Evolutionary conservation across 2,113 vertebrate species (phyloP).

Genomic region (Bothrops jararaca): DNA sequence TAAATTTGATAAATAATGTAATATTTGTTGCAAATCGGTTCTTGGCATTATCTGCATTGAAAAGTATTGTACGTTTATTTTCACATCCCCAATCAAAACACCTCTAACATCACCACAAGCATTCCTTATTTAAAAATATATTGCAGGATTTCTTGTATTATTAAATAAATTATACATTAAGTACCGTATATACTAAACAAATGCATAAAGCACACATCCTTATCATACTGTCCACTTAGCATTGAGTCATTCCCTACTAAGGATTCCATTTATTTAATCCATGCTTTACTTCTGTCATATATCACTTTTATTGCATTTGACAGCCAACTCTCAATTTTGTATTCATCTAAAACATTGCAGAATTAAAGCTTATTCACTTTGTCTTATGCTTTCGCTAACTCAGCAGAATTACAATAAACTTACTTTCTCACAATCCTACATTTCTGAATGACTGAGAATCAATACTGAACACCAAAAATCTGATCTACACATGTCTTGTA

Average conservation of each 20-base stretch:
- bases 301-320: background rate
- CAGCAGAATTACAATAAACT: background rate
- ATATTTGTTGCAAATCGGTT: background rate
- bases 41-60: background rate
- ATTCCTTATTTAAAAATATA: background rate
- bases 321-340: background rate
- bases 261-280: background rate
- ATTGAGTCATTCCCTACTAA: background rate
- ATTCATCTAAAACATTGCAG: background rate
- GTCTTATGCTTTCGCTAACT: background rate
- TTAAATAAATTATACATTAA: background rate
- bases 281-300: background rate
- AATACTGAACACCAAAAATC: background rate
- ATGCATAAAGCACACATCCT: background rate
- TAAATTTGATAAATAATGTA: background rate
- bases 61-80: background rate
- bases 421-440: background rate
- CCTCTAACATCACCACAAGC: background rate
- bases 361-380: background rate
- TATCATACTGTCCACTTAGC: background rate
- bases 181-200: background rate
- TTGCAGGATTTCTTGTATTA: background rate
- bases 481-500: background rate
- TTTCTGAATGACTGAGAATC: background rate
- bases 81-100: background rate